phyloP scores from a whole-genome alignment of 2,113 vertebrate species.

The Aplodontia rufa region DNA sequence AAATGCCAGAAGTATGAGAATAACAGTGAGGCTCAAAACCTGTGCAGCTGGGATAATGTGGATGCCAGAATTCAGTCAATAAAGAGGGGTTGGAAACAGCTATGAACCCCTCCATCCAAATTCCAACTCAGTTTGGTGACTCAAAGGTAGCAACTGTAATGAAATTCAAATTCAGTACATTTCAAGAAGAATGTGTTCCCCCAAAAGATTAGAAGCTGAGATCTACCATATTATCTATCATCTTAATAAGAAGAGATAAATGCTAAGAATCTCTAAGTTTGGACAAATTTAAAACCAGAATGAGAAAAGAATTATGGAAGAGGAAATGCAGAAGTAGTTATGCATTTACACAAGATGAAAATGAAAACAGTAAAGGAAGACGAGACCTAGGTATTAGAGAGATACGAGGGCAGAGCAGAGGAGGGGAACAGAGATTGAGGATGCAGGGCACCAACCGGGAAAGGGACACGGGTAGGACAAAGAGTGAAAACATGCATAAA shows the following conservation, averaged over 20 bases:
- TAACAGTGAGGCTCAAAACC: constrained; percentile 16
- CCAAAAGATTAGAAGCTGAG: not conserved
- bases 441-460: not conserved
- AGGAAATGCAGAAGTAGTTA: accelerated
- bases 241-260: not conserved
- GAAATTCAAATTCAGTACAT: not conserved
- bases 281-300: not conserved
- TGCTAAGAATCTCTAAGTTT: not conserved
- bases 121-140: not conserved
- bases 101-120: constrained; percentile 4
- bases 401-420: not conserved
- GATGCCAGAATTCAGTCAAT: constrained; percentile 62
- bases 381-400: not conserved
- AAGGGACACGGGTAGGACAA: not conserved
- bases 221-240: not conserved
- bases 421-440: no score
- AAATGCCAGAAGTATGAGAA: constrained; percentile 67
- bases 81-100: constrained; percentile 9
- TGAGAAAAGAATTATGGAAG: not conserved
- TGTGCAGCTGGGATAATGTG: constrained; percentile 56
- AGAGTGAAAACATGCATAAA: not conserved
- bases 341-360: not conserved
- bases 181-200: not conserved
- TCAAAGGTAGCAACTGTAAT: constrained; percentile 28
- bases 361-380: not conserved